Evolutionary conservation across 2,888 invertebrate genomes (phyloP).

Genomic region (Sinohyriopsis cumingii): DNA sequence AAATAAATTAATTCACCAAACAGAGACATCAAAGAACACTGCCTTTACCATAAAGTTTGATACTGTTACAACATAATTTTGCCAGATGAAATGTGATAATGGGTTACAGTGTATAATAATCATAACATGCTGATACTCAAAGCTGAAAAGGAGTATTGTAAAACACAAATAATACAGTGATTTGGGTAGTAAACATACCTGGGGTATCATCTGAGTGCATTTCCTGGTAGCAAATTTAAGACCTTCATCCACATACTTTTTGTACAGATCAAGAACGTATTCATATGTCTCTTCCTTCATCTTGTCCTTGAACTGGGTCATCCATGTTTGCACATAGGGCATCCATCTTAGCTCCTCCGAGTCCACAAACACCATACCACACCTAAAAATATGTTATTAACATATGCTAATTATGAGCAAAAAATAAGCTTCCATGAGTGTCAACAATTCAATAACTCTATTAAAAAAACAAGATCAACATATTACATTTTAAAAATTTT

Average conservation of each 20-base stretch:
- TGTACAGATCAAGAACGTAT: constrained; percentile 80
- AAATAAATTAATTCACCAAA: no score
- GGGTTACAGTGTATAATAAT: no score
- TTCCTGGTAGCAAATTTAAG: constrained; percentile 80
- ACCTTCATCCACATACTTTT: constrained; percentile 79
- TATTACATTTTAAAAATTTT: no score
- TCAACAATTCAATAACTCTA: neutral
- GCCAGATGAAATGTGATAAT: no score
- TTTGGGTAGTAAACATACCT: constrained; percentile 75
- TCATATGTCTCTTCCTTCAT: constrained; percentile 75
- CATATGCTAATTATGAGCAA: neutral
- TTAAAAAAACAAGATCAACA: neutral
- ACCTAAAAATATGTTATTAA: constrained; percentile 47
- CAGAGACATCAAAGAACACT: no score
- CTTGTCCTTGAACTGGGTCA: constrained; percentile 74
- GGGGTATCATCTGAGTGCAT: constrained; percentile 83
- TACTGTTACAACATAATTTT: no score
- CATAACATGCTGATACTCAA: neutral
- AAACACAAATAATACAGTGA: neutral
- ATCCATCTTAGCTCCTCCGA: constrained; percentile 86
- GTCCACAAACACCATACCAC: constrained; percentile 93
- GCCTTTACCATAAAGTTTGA: no score
- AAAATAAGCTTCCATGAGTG: neutral
- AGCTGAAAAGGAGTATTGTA: neutral
- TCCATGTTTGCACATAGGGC: constrained; percentile 87